Base-by-base conservation (phyloP, 2,797 vertebrate genomes). In the Melanotaenia nigrans region DNA sequence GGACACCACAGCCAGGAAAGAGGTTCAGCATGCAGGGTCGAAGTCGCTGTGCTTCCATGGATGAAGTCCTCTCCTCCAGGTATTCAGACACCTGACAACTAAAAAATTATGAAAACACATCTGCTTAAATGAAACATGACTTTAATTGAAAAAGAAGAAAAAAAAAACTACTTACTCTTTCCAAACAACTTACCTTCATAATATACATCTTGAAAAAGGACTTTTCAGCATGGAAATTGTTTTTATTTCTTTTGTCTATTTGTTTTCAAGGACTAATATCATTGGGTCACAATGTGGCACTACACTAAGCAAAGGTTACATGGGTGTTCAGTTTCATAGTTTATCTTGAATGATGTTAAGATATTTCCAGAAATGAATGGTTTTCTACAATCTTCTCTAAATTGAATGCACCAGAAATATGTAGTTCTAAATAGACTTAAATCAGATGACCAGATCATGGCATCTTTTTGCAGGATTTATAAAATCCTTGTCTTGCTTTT, bases 41-140 rank as follows among this genome's bases (percentile, higher is more conserved):
- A 68, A 96, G 92, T 70, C 96, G 96, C 81, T 98, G 96, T 35
- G 95, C 95, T 90, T 99, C 97, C 78, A 94, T 98, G 94, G 94
- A 95, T 25, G 90, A 93, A 53, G 92, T 92, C 47, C 90, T 92
- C 1, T 91, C 91, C 32, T 92, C 88, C 81, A 92, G 92, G 90
- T 93, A 85, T n/a, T 2, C 4, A 4, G 25, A 70, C 49, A 56
- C 32, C 35, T 30, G 3, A 53, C 1, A 42, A 7, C 57, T 60
- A 55, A 72, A 4, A 20, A 28, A 51, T 12, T 5, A 28, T 38
- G 3, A 3, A 28, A 35, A 38, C 22, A 28, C 4, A 11, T n/a
- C 47, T 49, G 47, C 47, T 45, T 7, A 45, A 45, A 45, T 20
- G 16, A 18, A 45, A 45, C 42, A 45, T 16, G 16, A 45, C 18